Conservation (phyloP, 1,140 invertebrate species). For the Atta cephalotes region DNA sequence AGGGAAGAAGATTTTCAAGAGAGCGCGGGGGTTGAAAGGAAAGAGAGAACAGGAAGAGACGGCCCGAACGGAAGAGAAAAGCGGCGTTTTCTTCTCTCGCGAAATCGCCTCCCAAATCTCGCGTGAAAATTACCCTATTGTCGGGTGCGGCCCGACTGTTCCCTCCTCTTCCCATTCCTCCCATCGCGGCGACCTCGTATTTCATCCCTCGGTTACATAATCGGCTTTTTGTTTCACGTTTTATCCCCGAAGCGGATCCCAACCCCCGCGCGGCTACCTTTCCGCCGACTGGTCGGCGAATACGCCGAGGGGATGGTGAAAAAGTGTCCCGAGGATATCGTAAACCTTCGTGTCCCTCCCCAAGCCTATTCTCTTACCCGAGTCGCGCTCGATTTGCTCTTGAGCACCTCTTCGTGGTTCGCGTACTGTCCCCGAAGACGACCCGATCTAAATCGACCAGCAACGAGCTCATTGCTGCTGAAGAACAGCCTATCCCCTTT, state of each 20-base stretch:
- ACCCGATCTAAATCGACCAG: slow-evolving; percentile 69
- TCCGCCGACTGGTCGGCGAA: slow-evolving; percentile 13
- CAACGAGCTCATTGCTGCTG: slow-evolving; percentile 24
- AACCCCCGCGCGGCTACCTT: slow-evolving; percentile 34
- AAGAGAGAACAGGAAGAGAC: slow-evolving; percentile 44
- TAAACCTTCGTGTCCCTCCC: slow-evolving; percentile 56
- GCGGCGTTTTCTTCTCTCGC: slow-evolving; percentile 75
- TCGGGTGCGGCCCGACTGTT: slow-evolving; percentile 65
- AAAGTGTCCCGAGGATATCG: slow-evolving; percentile 71
- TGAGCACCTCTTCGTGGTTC: slow-evolving; percentile 68
- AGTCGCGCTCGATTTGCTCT: slow-evolving; percentile 75
- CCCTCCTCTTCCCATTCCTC: slow-evolving; percentile 56
- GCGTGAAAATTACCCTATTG: slow-evolving; percentile 87
- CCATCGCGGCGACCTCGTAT: slow-evolving; percentile 73
- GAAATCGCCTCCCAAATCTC: slow-evolving; percentile 86
- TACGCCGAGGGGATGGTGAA: slow-evolving; percentile 36
- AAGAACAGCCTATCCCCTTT: slow-evolving; percentile 19
- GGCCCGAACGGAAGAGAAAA: slow-evolving; percentile 45
- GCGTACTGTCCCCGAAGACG: slow-evolving; percentile 48
- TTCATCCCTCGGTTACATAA: slow-evolving; percentile 85
- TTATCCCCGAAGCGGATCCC: slow-evolving; percentile 77
- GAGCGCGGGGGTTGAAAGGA: slow-evolving; percentile 7
- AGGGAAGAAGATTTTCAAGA: slow-evolving; percentile 1
- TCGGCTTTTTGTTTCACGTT: slow-evolving; percentile 86
- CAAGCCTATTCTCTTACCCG: neutral